Evolutionary conservation across 2,113 vertebrate species (phyloP), one percentile per base, ranked within the genome.

Genomic region (Passer domesticus): DNA sequence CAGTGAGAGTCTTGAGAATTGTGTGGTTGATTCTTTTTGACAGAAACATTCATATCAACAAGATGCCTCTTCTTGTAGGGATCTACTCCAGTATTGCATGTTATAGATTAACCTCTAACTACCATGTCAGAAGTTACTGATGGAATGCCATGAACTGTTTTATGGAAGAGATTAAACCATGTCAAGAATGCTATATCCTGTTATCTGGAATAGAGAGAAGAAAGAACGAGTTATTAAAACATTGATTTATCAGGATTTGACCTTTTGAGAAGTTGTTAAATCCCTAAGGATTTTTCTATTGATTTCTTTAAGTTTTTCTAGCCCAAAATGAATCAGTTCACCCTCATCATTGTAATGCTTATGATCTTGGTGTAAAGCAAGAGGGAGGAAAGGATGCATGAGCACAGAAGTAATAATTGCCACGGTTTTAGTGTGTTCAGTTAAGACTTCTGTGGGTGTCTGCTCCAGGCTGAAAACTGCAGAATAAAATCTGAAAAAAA

Each of bases 41-140:
- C 28, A 62, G 31, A 82, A 82, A 53, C 0, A 2, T 25, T 72
- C 4, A 4, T 50, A 46, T n/a, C 23, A 76, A 60, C 67, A 44
- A 30, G 1, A 35, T 47, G 6, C 4, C 19, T 92, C 52, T 94
- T 62, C 43, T 46, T 63, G 7, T 19, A 41, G 35, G 13, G 17
- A 13, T 24, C 16, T 73, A 9, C 64, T 83, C 33, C 37, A 59
- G 24, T 41, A 75, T 41, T 67, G 9, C 12, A 5, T 33, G 5
- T 67, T 62, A 12, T 3, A 66, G 60, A 85, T 58, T 75, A 47
- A 60, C 18, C 37, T 88, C 7, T 39, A 35, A 13, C 20, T 75
- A 56, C 50, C 49, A 1, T 24, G 19, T 52, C n/a, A 79, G 69
- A 41, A 2, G 2, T 37, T 82, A 70, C 1, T 0, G 0, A 49